A percentile compares a stretch with the other conserved stretches of the same genome.
These are phyloP conservation scores for Uloborus diversus DNA, from an alignment of 1,140 invertebrate species.

Conservation along the genomic window DNA sequence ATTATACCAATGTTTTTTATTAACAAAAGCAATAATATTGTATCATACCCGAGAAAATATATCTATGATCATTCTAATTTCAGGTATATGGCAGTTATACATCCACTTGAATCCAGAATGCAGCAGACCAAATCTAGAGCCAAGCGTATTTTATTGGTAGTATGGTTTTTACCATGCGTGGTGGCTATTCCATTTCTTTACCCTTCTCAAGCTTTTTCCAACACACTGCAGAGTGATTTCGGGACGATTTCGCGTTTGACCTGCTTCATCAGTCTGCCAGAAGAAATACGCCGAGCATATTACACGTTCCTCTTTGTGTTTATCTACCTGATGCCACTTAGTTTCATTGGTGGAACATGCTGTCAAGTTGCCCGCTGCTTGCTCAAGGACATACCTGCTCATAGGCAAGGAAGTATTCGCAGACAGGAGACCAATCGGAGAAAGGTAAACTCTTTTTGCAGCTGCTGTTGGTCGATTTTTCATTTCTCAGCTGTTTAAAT, in stretches of 20 bases:
- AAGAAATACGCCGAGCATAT: constrained; percentile 64
- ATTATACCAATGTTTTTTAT: no score
- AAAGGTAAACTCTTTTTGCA: constrained; percentile 61
- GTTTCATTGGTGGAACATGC: constrained; percentile 66
- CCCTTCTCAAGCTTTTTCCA: constrained; percentile 58
- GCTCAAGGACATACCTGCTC: constrained; percentile 61
- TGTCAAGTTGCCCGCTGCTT: constrained; percentile 66
- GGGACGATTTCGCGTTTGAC: constrained; percentile 65
- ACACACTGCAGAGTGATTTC: constrained; percentile 63
- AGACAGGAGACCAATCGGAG: constrained; percentile 62
- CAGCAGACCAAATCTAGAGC: constrained; percentile 66
- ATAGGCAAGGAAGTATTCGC: constrained; percentile 60
- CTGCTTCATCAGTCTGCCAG: constrained; percentile 64
- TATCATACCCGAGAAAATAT: no score
- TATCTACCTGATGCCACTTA: constrained; percentile 66
- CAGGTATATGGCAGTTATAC: constrained; percentile 69
- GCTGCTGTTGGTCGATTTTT: no score
- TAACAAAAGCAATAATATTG: no score
- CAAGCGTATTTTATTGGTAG: constrained; percentile 64
- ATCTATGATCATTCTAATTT: background rate
- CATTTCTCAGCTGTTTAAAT: no score
- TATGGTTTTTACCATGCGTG: constrained; percentile 66
- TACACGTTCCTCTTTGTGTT: constrained; percentile 67
- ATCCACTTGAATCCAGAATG: constrained; percentile 67
- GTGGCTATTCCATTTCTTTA: constrained; percentile 65